Percentiles rank a stretch among this genome's conserved stretches.
Evolutionary conservation across 2,113 vertebrate genomes (phyloP).

Genomic region (Mellivora capensis): DNA sequence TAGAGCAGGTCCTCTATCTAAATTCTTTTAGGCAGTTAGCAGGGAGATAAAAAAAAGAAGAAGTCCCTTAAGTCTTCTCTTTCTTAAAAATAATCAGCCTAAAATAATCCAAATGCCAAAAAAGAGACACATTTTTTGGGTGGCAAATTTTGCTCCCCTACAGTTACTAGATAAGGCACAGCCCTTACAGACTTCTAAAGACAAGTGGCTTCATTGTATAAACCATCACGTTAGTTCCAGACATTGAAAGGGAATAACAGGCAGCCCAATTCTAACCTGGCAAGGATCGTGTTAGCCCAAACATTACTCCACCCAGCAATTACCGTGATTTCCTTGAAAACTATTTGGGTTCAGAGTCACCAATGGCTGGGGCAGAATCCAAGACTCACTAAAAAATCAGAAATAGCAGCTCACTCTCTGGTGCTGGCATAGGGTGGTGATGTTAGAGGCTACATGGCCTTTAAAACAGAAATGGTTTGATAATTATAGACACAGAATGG

Average conservation of each 20-base stretch:
- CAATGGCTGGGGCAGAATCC: neutral
- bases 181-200: neutral
- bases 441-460: neutral
- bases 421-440: no score
- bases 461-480: neutral
- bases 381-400: neutral
- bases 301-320: neutral
- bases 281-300: neutral
- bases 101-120: neutral
- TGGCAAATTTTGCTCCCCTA: neutral
- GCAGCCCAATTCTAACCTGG: neutral
- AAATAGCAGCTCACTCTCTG: neutral
- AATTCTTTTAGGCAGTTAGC: neutral
- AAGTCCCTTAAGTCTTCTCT: neutral
- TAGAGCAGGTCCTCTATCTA: neutral
- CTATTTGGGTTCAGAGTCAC: neutral
- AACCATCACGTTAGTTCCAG: rapidly evolving
- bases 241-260: neutral
- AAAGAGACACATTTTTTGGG: neutral
- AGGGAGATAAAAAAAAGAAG: neutral
- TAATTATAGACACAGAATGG: neutral
- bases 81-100: neutral
- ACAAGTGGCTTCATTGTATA: neutral
- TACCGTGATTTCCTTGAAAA: neutral
- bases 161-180: neutral